Percentiles rank a stretch among this genome's conserved stretches.
These are phyloP conservation scores for Eonycteris spelaea DNA, from an alignment of 2,113 vertebrate genomes.

Conservation along the genomic window DNA sequence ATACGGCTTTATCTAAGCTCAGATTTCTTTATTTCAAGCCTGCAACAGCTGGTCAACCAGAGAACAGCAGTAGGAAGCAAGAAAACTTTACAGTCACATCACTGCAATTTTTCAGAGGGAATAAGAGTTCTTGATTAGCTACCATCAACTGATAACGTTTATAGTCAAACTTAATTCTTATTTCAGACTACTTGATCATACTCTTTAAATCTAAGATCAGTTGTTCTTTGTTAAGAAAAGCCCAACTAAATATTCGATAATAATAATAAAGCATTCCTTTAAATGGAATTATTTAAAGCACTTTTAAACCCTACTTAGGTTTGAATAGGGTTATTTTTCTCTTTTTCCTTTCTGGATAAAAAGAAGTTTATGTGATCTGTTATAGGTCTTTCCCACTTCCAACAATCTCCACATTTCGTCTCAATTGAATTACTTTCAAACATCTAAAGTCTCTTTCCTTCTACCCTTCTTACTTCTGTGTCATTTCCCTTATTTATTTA, in stretches of 20 bases:
- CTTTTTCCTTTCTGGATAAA: neutral
- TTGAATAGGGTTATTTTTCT: neutral
- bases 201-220: neutral
- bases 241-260: neutral
- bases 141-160: neutral
- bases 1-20: conserved; percentile 48
- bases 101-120: neutral
- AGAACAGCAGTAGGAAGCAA: neutral
- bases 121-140: neutral
- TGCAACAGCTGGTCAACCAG: conserved; percentile 42
- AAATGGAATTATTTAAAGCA: neutral
- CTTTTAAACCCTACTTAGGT: neutral
- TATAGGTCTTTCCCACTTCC: neutral
- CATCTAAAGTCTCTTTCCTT: neutral
- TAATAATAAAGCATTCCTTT: neutral
- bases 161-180: neutral
- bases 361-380: neutral
- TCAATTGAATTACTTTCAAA: neutral
- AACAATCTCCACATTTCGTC: neutral
- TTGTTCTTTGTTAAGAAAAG: neutral
- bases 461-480: neutral
- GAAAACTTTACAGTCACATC: neutral
- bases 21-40: neutral
- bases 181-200: neutral
- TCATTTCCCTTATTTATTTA: neutral